Percentiles rank a stretch among this genome's conserved stretches.
Conservation (phyloP, 1,140 invertebrate genomes). For the Agraylea sexmaculata region DNA sequence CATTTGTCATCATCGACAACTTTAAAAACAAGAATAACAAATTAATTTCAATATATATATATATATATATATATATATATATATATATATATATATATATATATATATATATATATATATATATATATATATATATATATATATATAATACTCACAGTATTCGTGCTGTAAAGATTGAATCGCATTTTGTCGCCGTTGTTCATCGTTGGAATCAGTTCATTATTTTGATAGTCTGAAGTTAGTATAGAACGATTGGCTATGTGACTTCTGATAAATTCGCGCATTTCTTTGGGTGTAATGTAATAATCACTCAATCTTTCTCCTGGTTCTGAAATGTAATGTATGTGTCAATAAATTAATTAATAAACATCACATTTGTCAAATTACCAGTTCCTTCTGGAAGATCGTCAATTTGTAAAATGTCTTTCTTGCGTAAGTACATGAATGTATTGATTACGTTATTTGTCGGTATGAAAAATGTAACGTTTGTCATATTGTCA, state of each 20-base stretch:
- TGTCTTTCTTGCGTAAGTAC: constrained; percentile 1
- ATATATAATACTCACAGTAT: not conserved
- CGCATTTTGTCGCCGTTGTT: constrained; percentile 3
- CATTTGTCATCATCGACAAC: constrained; percentile 9
- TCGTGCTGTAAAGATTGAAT: constrained; percentile 16
- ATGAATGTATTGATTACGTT: constrained; percentile 11
- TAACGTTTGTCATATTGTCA: constrained; percentile 13
- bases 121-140: not conserved
- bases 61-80: not conserved
- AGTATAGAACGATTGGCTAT: too few relatives aligned
- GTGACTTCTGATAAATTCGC: too few relatives aligned
- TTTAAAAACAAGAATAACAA: constrained; percentile 5
- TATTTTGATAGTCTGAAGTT: too few relatives aligned
- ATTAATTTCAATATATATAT: not conserved
- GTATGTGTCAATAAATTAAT: not conserved
- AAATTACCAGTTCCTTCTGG: not conserved
- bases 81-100: not conserved
- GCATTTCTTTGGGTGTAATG: constrained; percentile 1
- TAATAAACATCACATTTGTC: constrained; percentile 1
- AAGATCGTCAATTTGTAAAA: not conserved
- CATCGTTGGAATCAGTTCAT: too few relatives aligned
- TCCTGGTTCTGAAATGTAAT: constrained; percentile 1
- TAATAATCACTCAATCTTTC: not conserved
- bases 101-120: not conserved
- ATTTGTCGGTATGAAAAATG: constrained; percentile 17